A percentile compares a stretch with the other conserved stretches of the same genome.
Conservation (phyloP, 2,797 vertebrate genomes). For the Dicrostonyx torquatus region DNA sequence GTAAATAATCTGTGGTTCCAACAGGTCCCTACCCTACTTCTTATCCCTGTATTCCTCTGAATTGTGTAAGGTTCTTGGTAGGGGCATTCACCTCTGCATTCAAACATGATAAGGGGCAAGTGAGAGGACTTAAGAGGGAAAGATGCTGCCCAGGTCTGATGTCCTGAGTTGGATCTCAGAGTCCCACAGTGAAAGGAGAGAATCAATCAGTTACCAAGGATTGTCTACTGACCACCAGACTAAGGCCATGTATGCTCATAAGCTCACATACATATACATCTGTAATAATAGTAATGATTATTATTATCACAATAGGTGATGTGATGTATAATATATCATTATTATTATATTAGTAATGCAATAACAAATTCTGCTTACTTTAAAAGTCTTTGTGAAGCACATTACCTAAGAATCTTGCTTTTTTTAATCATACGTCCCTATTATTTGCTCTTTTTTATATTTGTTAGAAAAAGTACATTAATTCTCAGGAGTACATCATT, state of each 20-base stretch:
- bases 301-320: no score
- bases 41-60: not conserved
- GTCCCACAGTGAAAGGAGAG: not conserved
- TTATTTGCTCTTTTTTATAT: not conserved
- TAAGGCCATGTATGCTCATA: accelerated
- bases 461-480: not conserved
- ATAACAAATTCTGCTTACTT: not conserved
- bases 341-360: no score
- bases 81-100: not conserved
- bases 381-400: not conserved
- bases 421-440: not conserved
- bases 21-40: not conserved
- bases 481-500: not conserved
- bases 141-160: no score
- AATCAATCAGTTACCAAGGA: not conserved
- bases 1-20: not conserved
- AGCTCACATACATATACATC: accelerated
- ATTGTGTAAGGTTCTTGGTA: not conserved
- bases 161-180: not conserved
- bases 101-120: not conserved
- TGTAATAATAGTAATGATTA: not conserved
- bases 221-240: not conserved
- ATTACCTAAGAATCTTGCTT: not conserved
- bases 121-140: not conserved
- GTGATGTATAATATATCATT: no score